These are phyloP conservation scores for Spicauda simplicius DNA, from an alignment of 2,888 invertebrate genomes.

Conservation along the genomic window DNA sequence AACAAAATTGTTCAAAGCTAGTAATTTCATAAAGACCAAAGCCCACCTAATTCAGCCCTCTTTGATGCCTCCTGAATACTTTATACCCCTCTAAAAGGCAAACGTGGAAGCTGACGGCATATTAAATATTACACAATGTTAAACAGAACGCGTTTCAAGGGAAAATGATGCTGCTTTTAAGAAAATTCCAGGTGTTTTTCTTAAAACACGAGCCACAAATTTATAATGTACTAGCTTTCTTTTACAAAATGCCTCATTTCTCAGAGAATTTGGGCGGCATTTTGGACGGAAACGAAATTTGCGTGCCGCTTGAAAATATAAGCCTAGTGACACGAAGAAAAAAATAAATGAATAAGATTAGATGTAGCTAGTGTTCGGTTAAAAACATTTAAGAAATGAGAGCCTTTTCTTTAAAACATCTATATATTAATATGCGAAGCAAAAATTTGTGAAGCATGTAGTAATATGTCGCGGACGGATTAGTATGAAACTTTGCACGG, in stretches of 20 bases:
- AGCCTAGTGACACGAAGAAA: not conserved
- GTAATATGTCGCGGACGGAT: no score
- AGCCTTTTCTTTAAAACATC: no score
- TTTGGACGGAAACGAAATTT: not conserved
- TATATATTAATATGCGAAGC: no score
- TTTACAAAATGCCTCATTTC: not conserved
- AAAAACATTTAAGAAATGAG: no score
- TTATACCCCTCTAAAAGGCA: conserved; percentile 33
- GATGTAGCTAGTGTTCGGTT: no score
- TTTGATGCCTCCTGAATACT: conserved; percentile 34
- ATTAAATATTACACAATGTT: conserved; percentile 37
- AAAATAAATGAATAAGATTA: no score
- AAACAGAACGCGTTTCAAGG: conserved; percentile 23
- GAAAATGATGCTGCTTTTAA: conserved; percentile 32
- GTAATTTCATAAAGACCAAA: conserved; percentile 31
- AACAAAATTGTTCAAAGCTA: conserved; percentile 33
- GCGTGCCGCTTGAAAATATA: not conserved
- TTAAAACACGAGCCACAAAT: conserved; percentile 26
- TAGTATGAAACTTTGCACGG: no score
- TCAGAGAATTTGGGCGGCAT: not conserved
- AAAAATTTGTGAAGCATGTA: no score
- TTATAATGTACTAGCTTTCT: conserved; percentile 10
- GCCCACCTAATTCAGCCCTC: conserved; percentile 27
- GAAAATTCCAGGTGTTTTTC: conserved; percentile 28
- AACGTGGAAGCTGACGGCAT: conserved; percentile 25